Evolutionary conservation across 2,113 vertebrate genomes (phyloP), one percentile per base, ranked within the genome.

Genomic region (Formicarius rufipectus): DNA sequence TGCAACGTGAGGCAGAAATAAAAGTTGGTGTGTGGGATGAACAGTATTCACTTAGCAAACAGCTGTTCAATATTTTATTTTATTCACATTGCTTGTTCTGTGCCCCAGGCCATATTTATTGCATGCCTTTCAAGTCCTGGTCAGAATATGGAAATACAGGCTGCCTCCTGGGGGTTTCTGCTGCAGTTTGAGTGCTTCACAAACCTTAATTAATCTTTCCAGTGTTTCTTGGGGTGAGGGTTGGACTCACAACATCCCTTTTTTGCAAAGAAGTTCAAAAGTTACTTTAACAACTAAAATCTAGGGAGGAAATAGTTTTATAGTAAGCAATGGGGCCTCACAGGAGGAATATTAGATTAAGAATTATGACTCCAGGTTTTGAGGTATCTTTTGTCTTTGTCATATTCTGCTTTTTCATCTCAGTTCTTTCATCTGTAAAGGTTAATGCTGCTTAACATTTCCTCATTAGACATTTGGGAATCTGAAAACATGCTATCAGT

Each of bases 41-140:
- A 30, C 24, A 56, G 79, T 89, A 88, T 92, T 96, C 88, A 89
- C 85, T 96, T 92, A 93, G 39, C 16, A 2, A 96, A 74, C 92
- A 95, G 79, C 90, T 97, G 86, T 74, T 96, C 88, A 64, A 45
- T 93, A 93, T 94, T 96, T 95, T 92, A 81, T 90, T 92, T 90
- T 88, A 72, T 92, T 93, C 0, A 0, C 67, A 53, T 11, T 83
- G 55, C 75, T 94, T 92, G 53, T 62, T 94, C 20, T 78, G n/a
- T 78, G 90, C 88, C 90, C 45, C 3, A 1, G 88, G 88, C 90
- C 92, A 49, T 93, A 64, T 93, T 95, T 93, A 93, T 53, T 92
- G 86, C 76, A 5, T 58, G 58, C 62, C 53, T 95, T 92, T 92
- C 83, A 92, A 92, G 77, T 85, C 45, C 69, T 79, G 88, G 85